A percentile compares a stretch with the other conserved stretches of the same genome.
These are phyloP conservation scores for Dusona sp. DNA, from an alignment of 2,888 invertebrate genomes.

Conservation along the genomic window DNA sequence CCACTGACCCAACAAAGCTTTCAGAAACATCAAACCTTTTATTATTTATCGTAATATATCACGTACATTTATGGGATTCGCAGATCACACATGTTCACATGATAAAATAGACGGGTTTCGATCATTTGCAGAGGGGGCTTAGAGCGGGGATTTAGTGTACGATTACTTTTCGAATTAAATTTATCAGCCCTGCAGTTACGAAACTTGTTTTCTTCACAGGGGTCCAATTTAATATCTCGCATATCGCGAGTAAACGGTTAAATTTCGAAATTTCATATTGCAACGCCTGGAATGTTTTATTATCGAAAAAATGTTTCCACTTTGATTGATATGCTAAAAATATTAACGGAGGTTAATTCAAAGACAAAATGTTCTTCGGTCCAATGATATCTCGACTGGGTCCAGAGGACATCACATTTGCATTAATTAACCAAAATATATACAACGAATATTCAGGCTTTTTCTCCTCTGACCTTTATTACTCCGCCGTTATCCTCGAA, in stretches of 20 bases:
- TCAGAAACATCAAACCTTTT: slow-evolving; percentile 12
- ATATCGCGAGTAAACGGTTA: background rate
- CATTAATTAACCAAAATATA: background rate
- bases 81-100: background rate
- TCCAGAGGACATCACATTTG: background rate
- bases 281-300: background rate
- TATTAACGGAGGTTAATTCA: background rate
- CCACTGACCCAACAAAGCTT: slow-evolving; percentile 53
- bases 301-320: background rate
- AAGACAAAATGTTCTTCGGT: background rate
- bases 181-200: background rate
- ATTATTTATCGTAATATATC: background rate
- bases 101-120: background rate
- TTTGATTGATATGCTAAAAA: background rate
- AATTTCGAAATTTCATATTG: background rate
- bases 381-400: background rate
- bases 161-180: background rate
- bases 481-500: background rate
- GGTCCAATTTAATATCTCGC: background rate
- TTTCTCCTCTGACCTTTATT: background rate
- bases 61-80: background rate
- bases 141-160: too few relatives aligned
- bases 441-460: background rate
- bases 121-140: background rate
- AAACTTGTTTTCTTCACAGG: background rate